Base-by-base conservation (phyloP, 2,888 invertebrate genomes). In the Chalcosyrphus nemorum region DNA sequence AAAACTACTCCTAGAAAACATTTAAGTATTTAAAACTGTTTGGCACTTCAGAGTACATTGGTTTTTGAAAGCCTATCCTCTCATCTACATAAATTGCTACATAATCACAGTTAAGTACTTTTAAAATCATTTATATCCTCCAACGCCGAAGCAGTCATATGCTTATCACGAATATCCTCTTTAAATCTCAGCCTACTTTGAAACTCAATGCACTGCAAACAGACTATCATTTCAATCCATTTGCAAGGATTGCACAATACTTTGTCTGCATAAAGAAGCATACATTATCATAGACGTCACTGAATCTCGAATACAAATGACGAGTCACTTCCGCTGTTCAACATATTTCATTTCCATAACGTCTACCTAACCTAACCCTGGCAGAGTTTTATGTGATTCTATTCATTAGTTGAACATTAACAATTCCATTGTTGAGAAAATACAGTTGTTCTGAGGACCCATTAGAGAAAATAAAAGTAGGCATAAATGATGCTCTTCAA, bases 181-280 rank as follows among this genome's bases (percentile, higher is more conserved):
- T 68, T 52, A 70, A 77, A 77, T 68, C 45, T 52, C 61, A 77
- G 45, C 61, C 61, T 70, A 77, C 61, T 77, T 77, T 77, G 35
- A 45, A 70, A 59, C 41, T 35, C 52, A 15, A 61, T 68, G 43
- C 32, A 19, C 15, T 61, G 19, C 17, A 61, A 54, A 70, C 76
- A 70, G 61, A 38, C 21, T 59, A 45, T 54, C 68, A 54, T 68
- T 68, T 61, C 45, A 76, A 61, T 76, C 41, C 68, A 61, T 61
- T 76, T 68, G 43, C 43, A 70, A 17, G 35, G 45, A 7, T 35
- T 77, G 68, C 61, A 54, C 43, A 54, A 15, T 29, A 50, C 56
- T 17, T 41, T 29, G 2, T 35, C 15, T 29, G 41, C 17, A 19
- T 5, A 41, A 56, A 13, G 27, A 57, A n/a, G n/a, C 19, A 7